These are phyloP conservation scores for Maylandia zebra DNA, from an alignment of 2,113 vertebrate species.

Conservation along the genomic window DNA sequence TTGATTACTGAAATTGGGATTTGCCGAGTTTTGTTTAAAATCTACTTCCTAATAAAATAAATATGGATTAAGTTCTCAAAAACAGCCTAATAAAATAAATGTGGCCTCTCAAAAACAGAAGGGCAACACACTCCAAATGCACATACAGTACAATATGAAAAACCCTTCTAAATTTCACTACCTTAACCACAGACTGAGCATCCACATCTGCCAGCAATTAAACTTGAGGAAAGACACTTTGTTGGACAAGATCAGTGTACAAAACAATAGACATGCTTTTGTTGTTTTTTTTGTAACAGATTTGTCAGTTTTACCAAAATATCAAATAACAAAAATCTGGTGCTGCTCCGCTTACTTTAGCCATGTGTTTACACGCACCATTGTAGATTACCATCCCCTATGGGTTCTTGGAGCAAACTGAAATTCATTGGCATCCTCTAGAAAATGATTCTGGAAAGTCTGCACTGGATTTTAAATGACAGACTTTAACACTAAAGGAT, in stretches of 20 bases:
- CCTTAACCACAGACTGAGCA: constrained; percentile 1
- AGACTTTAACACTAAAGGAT: background rate
- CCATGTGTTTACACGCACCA: background rate
- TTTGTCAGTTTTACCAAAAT: background rate
- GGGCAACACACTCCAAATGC: constrained; percentile 1
- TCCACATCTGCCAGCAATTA: constrained; percentile 12
- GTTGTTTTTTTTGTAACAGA: fast-evolving
- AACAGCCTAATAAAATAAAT: constrained; percentile 11
- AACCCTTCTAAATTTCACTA: background rate
- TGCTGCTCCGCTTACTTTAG: background rate
- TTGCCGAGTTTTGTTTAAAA: background rate
- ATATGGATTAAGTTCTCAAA: constrained; percentile 1
- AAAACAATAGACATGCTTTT: background rate
- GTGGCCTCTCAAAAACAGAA: background rate
- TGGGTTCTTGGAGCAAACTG: background rate
- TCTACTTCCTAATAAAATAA: constrained; percentile 32
- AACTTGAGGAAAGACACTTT: background rate
- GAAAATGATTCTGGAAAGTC: background rate
- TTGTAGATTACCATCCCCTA: background rate
- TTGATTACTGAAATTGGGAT: background rate
- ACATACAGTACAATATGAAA: background rate
- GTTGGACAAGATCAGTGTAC: background rate
- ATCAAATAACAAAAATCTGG: background rate
- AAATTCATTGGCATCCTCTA: background rate
- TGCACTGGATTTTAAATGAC: background rate